Evolutionary conservation across 2,113 vertebrate genomes (phyloP), one percentile per base, ranked within the genome.

Genomic region (Misgurnus anguillicaudatus): DNA sequence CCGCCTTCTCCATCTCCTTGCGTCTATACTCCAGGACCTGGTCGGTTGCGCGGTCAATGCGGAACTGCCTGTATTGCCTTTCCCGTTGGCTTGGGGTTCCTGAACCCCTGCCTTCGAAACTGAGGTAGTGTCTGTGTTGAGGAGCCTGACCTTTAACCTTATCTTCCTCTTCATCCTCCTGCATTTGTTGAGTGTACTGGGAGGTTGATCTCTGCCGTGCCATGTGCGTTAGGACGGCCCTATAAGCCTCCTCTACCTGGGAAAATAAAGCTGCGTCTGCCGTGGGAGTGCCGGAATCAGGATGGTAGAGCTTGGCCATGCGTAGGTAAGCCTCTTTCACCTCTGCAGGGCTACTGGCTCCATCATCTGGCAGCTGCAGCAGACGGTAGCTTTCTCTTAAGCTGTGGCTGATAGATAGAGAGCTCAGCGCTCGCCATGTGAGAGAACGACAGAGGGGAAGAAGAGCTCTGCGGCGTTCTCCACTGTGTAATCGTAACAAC

Each of bases 101-200:
- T 16, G 89, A 93, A 19, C 97, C 96, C 61, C 97, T 73, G 0
- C 97, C 97, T 83, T 99, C 96, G 9, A 93, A 98, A 87, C 89
- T 98, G 85, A 98, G 92, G 89, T 98, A 99, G 17, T 98, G 96
- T 7, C 97, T 90, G 76, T 99, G 96, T 75, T 95, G 95, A 6
- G 94, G 90, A 0, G 94, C 86, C 6, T 89, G 89, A 2, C 88
- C 69, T 69, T 91, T 93, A 47, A 87, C 75, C 61, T 78, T 88
- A 1, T 92, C 92, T n/a, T 95, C 94, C 4, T 94, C 90, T 0
- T 93, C 91, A 8, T 84, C 88, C 7, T 89, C 84, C 0, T 89
- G 93, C 39, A 66, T 77, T 16, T 7, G 75, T 21, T 91, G 39
- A 1, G 86, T 79, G 0, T 31, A 80, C 3, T 63, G 31, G 11